A percentile compares a stretch with the other conserved stretches of the same genome.
These are phyloP conservation scores for Lordiphosa fenestrarum DNA, from an alignment of 2,888 invertebrate genomes.

Conservation along the genomic window DNA sequence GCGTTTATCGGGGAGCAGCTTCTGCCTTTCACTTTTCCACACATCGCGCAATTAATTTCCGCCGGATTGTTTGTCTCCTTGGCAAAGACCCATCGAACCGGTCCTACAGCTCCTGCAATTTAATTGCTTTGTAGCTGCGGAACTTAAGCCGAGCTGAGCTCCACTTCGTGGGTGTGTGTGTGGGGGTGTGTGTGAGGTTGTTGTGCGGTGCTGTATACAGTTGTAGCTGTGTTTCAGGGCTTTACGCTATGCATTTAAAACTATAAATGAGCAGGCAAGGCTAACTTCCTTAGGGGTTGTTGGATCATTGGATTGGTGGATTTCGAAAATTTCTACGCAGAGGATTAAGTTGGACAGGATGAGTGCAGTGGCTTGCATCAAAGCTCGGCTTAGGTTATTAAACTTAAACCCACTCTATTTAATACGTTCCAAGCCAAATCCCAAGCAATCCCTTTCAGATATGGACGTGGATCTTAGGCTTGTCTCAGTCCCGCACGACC, in stretches of 20 bases:
- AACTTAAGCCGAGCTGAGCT: slow-evolving; percentile 23
- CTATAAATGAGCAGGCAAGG: too few relatives aligned
- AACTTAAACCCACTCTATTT: too few relatives aligned
- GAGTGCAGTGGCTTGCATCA: too few relatives aligned
- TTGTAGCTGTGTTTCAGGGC: slow-evolving; percentile 29
- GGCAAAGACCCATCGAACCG: slow-evolving; percentile 4
- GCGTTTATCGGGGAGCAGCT: slow-evolving; percentile 24
- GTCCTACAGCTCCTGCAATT: slow-evolving; percentile 29
- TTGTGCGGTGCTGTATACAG: neutral
- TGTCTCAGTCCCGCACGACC: too few relatives aligned
- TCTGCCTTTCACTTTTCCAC: slow-evolving; percentile 59
- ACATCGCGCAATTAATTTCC: slow-evolving; percentile 65
- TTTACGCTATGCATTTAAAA: slow-evolving; percentile 56
- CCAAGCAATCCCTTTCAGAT: too few relatives aligned
- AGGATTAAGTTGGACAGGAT: too few relatives aligned
- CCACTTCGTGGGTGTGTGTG: slow-evolving; percentile 3
- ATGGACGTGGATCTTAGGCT: too few relatives aligned
- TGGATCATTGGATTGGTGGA: slow-evolving; percentile 38
- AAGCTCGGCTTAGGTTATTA: too few relatives aligned
- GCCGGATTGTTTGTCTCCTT: slow-evolving; percentile 62
- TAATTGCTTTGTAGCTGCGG: slow-evolving; percentile 55
- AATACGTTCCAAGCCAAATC: too few relatives aligned
- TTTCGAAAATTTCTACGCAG: neutral
- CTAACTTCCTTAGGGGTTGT: slow-evolving; percentile 15
- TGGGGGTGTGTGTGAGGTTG: slow-evolving; percentile 8